These are phyloP conservation scores for Sitta europaea DNA, from an alignment of 2,113 vertebrate species.

Conservation along the genomic window DNA sequence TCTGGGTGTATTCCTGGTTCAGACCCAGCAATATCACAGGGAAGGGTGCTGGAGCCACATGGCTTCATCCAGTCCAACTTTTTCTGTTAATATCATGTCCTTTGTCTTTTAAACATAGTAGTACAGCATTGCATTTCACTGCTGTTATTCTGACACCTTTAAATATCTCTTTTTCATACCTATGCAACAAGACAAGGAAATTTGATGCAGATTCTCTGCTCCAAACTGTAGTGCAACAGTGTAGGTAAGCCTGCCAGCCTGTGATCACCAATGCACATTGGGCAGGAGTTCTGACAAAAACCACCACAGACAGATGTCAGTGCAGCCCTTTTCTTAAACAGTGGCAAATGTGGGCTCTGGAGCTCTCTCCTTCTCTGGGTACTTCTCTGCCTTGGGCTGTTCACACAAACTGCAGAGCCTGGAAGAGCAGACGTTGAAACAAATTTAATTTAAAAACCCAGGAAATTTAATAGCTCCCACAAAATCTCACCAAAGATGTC, in stretches of 20 bases:
- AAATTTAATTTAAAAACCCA: neutral
- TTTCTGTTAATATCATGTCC: neutral
- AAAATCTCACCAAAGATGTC: neutral
- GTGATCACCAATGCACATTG: neutral
- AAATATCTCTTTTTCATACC: neutral
- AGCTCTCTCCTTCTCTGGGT: accelerated
- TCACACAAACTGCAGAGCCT: neutral
- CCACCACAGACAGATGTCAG: neutral
- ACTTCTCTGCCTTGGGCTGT: neutral
- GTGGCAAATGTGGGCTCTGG: neutral
- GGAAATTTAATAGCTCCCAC: neutral
- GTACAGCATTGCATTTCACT: neutral
- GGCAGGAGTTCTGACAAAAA: neutral
- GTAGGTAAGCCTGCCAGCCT: neutral
- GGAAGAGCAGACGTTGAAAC: neutral
- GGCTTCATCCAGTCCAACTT: neutral
- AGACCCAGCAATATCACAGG: neutral
- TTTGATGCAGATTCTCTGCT: neutral
- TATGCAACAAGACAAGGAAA: neutral
- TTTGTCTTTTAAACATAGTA: neutral
- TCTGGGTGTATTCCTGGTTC: neutral
- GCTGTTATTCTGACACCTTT: neutral
- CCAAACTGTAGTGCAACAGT: neutral
- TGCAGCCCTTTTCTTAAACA: neutral
- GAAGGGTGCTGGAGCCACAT: accelerated